These are phyloP conservation scores for Girardia tigrina DNA, from an alignment of 2,888 invertebrate species.

Conservation along the genomic window DNA sequence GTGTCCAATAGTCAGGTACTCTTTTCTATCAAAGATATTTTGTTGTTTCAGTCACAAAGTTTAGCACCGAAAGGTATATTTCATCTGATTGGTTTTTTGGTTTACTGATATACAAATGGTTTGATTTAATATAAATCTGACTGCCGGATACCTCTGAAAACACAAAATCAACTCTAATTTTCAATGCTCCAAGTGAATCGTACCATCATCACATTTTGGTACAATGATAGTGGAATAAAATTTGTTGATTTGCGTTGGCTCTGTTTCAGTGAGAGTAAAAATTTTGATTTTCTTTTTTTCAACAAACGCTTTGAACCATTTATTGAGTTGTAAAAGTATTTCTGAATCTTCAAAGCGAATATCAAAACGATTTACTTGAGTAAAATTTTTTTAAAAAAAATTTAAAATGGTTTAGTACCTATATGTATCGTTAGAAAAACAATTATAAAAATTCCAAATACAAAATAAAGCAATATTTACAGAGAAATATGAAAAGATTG, in stretches of 20 bases:
- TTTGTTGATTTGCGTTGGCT: slow-evolving; percentile 7
- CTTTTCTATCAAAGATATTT: too few species aligned
- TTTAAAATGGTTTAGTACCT: too few species aligned
- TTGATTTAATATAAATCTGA: not conserved
- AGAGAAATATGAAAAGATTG: too few species aligned
- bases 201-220: slow-evolving; percentile 8
- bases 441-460: too few species aligned
- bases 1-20: too few species aligned
- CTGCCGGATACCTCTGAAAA: too few species aligned
- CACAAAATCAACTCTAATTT: not conserved
- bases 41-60: slow-evolving; percentile 19
- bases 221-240: slow-evolving; percentile 7
- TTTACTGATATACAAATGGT: slow-evolving; percentile 35
- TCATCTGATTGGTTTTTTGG: slow-evolving; percentile 30
- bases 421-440: too few species aligned
- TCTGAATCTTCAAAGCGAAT: not conserved
- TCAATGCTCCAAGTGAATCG: not conserved
- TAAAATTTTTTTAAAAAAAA: too few species aligned
- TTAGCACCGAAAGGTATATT: not conserved
- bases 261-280: not conserved
- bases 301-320: not conserved
- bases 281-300: not conserved
- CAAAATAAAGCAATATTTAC: too few species aligned
- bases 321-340: not conserved
- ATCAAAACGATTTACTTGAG: too few species aligned